Percentiles rank a stretch among this genome's conserved stretches.
Conservation (phyloP, 2,888 invertebrate species). For the Drosophila heteroneura region DNA sequence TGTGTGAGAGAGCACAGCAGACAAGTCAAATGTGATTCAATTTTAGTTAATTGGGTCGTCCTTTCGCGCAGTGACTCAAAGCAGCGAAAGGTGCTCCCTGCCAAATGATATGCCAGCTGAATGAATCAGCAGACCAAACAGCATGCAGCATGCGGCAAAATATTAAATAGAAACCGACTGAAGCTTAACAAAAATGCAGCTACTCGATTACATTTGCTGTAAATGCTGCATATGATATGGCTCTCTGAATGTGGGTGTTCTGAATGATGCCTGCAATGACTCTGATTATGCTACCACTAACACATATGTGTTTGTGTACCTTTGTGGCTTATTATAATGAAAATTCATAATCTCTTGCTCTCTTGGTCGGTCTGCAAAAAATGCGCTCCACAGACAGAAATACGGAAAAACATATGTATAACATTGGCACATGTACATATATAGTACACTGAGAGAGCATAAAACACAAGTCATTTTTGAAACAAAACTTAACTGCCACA, state of each 20-base stretch:
- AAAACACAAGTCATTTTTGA: neutral
- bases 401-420: constrained; percentile 7
- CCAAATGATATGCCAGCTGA: constrained; percentile 35
- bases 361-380: constrained; percentile 37
- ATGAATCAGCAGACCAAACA: constrained; percentile 25
- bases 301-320: neutral
- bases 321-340: constrained; percentile 57
- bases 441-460: neutral
- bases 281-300: constrained; percentile 1
- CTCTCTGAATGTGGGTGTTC: neutral
- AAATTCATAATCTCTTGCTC: constrained; percentile 71
- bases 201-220: constrained; percentile 40
- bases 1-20: neutral
- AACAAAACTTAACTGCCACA: neutral
- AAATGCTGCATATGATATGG: constrained; percentile 17
- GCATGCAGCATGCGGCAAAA: constrained; percentile 26
- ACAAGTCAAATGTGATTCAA: constrained; percentile 43
- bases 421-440: neutral
- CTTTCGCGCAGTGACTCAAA: constrained; percentile 40
- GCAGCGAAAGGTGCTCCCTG: constrained; percentile 25
- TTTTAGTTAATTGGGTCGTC: constrained; percentile 50
- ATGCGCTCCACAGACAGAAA: constrained; percentile 33
- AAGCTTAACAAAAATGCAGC: constrained; percentile 32
- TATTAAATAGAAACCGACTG: constrained; percentile 14
- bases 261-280: constrained; percentile 1